Conservation (phyloP, 2,113 vertebrate species). For the Lichenostomus cassidix region DNA sequence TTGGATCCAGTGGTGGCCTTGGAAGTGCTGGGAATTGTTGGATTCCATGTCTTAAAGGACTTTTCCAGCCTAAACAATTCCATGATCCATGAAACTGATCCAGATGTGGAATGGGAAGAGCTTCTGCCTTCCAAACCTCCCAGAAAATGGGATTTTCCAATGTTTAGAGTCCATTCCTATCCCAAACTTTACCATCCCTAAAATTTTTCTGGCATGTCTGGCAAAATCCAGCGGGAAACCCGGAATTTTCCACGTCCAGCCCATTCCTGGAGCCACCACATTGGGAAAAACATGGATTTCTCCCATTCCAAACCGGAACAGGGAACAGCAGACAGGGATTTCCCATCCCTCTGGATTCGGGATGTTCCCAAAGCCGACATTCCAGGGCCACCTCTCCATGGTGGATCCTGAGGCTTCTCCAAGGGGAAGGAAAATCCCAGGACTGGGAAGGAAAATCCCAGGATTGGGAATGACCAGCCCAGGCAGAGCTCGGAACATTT, state of each 20-base stretch:
- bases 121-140: too few relatives aligned
- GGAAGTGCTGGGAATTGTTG: neutral
- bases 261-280: neutral
- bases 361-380: neutral
- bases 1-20: neutral
- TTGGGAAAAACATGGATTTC: fast-evolving
- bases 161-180: fast-evolving
- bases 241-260: fast-evolving
- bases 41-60: neutral
- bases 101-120: too few relatives aligned
- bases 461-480: neutral
- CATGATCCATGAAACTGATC: too few relatives aligned
- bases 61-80: neutral
- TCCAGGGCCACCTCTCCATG: neutral
- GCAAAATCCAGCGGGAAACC: neutral
- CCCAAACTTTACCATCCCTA: fast-evolving
- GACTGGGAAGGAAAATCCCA: neutral
- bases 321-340: neutral
- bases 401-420: neutral
- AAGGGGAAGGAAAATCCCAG: neutral
- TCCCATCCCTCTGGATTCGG: fast-evolving
- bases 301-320: fast-evolving
- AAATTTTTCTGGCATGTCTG: fast-evolving
- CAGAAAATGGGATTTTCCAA: neutral
- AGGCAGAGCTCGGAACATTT: neutral